Evolutionary conservation across 2,888 invertebrate genomes (phyloP).

Genomic region (Oligia fasciuncula): DNA sequence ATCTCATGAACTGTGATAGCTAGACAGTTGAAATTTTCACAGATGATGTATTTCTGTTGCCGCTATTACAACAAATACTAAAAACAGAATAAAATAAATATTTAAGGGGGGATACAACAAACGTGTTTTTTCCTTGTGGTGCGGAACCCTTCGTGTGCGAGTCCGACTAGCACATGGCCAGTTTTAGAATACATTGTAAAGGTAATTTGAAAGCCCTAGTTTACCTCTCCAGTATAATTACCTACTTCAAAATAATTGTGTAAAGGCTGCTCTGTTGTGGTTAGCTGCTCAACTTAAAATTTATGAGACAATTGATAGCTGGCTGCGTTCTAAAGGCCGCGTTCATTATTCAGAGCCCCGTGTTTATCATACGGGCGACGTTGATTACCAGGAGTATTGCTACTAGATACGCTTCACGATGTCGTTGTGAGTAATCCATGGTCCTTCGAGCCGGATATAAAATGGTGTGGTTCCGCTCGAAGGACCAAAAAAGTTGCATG

Average conservation of each 20-base stretch:
- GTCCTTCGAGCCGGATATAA: not conserved
- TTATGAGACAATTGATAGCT: constrained; percentile 58
- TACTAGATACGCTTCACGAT: constrained; percentile 19
- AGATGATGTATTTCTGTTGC: no score
- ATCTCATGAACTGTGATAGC: no score
- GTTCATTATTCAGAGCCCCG: constrained; percentile 54
- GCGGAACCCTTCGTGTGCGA: no score
- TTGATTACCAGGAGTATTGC: constrained; percentile 29
- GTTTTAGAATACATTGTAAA: not conserved
- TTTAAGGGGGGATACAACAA: no score
- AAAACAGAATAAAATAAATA: no score
- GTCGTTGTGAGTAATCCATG: not conserved
- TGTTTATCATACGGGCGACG: constrained; percentile 58
- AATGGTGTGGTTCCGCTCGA: constrained; percentile 4
- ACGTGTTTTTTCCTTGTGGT: no score
- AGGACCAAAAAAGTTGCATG: not conserved
- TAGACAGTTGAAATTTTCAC: no score
- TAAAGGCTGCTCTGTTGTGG: constrained; percentile 19
- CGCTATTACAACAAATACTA: no score
- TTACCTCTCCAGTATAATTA: constrained; percentile 21
- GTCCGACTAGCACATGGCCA: no score
- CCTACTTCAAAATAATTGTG: constrained; percentile 44
- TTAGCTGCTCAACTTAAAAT: constrained; percentile 45
- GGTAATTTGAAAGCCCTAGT: constrained; percentile 11
- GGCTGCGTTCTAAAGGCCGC: constrained; percentile 43